phyloP scores from a whole-genome alignment of 2,113 vertebrate genomes.

The Varanus salvator region DNA sequence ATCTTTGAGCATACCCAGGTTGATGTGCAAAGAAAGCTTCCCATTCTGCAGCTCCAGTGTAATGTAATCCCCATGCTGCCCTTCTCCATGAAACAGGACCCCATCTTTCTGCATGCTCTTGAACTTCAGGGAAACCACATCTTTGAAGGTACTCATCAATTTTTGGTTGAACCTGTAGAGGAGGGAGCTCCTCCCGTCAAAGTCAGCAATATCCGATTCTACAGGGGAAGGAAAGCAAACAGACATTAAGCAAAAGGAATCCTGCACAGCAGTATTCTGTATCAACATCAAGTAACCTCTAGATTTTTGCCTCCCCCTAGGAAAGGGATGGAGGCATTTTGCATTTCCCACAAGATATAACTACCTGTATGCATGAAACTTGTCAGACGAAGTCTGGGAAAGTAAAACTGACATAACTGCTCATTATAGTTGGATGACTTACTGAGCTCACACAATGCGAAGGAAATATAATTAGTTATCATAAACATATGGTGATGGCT shows the following conservation, averaged over 20 bases:
- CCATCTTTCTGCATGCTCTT: conserved; percentile 95
- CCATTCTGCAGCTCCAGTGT: conserved; percentile 94
- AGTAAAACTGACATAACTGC: neutral
- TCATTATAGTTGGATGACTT: neutral
- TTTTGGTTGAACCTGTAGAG: conserved; percentile 99
- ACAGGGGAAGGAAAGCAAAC: conserved; percentile 38
- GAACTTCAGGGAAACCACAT: conserved; percentile 95
- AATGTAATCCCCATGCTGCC: conserved; percentile 93
- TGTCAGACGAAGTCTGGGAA: neutral
- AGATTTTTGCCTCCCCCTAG: neutral
- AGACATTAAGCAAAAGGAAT: neutral
- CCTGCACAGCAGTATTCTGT: neutral
- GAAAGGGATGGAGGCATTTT: neutral
- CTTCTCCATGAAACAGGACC: conserved; percentile 95
- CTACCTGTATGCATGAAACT: neutral
- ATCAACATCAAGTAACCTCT: neutral
- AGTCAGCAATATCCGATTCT: conserved; percentile 95
- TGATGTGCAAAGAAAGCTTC: conserved; percentile 89
- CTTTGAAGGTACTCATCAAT: conserved; percentile 96
- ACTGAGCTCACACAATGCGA: neutral
- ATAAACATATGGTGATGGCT: neutral
- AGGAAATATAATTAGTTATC: too few species aligned
- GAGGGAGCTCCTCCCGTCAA: conserved; percentile 94
- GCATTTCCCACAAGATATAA: neutral
- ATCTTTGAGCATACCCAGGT: conserved; percentile 82